Evolutionary conservation across 1,140 invertebrate genomes (phyloP).

Genomic region (Littorina saxatilis): DNA sequence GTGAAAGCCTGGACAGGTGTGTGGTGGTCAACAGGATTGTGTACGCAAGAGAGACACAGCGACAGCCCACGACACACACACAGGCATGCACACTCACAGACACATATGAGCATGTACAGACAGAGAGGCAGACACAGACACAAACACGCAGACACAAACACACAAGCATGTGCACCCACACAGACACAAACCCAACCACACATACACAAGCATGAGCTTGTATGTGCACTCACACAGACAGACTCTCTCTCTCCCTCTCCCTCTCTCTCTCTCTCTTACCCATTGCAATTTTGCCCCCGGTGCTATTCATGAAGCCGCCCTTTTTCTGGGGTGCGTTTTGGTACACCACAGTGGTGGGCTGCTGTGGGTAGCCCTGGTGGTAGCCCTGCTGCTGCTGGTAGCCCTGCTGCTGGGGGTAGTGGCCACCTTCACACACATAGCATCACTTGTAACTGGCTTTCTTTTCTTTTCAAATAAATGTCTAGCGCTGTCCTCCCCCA

Average conservation of each 20-base stretch:
- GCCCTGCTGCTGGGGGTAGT: neutral
- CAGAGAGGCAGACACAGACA: neutral
- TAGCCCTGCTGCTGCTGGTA: conserved; percentile 9
- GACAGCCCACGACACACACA: neutral
- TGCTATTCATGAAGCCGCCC: neutral
- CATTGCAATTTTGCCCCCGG: neutral
- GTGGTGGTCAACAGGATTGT: no score
- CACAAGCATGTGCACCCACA: neutral
- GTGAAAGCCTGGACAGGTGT: no score
- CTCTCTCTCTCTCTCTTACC: neutral
- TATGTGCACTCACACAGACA: neutral
- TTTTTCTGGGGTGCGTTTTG: neutral
- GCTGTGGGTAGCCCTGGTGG: neutral
- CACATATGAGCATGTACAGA: neutral
- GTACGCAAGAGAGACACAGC: neutral
- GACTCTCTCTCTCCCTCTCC: no score
- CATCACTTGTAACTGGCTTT: no score
- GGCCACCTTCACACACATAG: no score
- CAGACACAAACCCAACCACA: neutral
- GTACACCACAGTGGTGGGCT: neutral
- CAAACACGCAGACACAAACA: neutral
- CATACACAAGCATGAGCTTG: neutral
- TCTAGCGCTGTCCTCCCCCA: no score
- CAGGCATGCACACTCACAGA: neutral
- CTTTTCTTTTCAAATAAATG: no score